Percentiles rank a stretch among this genome's conserved stretches.
phyloP scores from a whole-genome alignment of 2,113 vertebrate genomes.

The Piliocolobus tephrosceles region DNA sequence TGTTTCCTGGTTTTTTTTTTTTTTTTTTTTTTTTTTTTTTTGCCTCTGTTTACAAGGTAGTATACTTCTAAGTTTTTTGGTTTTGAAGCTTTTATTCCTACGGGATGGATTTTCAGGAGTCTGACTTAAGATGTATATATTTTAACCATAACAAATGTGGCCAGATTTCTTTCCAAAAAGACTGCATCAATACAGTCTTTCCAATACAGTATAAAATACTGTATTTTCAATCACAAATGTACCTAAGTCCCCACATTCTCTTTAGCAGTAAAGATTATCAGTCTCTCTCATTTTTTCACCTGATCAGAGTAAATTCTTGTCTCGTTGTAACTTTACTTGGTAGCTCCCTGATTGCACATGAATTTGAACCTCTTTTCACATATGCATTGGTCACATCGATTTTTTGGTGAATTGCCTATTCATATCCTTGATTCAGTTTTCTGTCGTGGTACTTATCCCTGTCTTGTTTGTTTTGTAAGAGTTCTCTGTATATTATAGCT shows the following conservation, averaged over 20 bases:
- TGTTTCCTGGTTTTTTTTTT: neutral
- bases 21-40: neutral
- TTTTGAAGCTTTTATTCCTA: conserved; percentile 7
- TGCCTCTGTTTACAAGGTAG: neutral
- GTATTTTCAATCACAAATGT: conserved; percentile 34
- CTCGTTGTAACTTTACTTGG: neutral
- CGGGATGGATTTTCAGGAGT: neutral
- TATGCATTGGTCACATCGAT: neutral
- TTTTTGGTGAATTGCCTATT: neutral
- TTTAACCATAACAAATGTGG: conserved; percentile 12
- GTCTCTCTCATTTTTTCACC: neutral
- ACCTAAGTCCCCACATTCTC: neutral
- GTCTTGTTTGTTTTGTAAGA: neutral
- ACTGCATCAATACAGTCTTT: neutral
- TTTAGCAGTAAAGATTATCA: neutral
- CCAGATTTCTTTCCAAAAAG: neutral
- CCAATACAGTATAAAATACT: neutral
- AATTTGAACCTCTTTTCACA: neutral
- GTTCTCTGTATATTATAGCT: neutral
- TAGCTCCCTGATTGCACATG: neutral
- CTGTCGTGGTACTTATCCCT: neutral
- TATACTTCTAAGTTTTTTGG: neutral
- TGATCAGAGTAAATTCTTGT: neutral
- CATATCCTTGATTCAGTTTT: neutral
- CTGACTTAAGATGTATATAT: neutral